Evolutionary conservation across 1,140 invertebrate genomes (phyloP), one percentile per base, ranked within the genome.

Genomic region (Drosophila mojavensis): DNA sequence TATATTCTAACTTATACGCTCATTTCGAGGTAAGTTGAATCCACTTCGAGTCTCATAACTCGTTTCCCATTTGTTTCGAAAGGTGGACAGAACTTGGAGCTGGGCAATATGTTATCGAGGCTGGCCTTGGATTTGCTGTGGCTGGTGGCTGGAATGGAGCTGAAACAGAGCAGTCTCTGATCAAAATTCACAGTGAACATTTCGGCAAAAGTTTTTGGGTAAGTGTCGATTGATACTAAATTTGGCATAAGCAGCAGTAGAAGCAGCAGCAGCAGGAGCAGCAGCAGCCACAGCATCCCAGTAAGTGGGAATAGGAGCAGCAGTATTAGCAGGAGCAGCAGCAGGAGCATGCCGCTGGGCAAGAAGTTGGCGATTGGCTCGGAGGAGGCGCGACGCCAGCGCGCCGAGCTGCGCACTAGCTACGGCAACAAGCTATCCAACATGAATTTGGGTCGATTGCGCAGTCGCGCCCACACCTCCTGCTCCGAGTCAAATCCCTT

Each of bases 361-460:
- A 66, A 47, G 20, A 60, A 64, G 5, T 4, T 59, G 75, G 48
- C 39, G 20, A 60, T 55, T 17, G 33, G 33, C 11, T 45, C 30
- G 6, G 33, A 85, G 33, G 39, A 62, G 43, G 55, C 39, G 30
- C 79, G 82, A 3, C 83, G 82, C 9, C 58, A 73, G 4, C 83
- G 83, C 3, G 82, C 68, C 15, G 50, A 82, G 28, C 20, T 73
- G 10, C 83, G 82, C 13, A 64, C 56, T 1, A 82, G 36, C 36
- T 86, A 86, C 60, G 82, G 82, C 0, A 86, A 86, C 11, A 71
- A 76, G 62, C 55, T 67, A 0, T 86, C 82, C 45, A 79, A 51
- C 9, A 53, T 67, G 41, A 86, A 86, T 58, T 13, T 82, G 13
- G 61, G 9, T 11, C 47, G 59, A 1, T 53, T 88, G 79, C 75